Base-by-base conservation (phyloP, 2,113 vertebrate species). In the Rhynchomys soricoides region DNA sequence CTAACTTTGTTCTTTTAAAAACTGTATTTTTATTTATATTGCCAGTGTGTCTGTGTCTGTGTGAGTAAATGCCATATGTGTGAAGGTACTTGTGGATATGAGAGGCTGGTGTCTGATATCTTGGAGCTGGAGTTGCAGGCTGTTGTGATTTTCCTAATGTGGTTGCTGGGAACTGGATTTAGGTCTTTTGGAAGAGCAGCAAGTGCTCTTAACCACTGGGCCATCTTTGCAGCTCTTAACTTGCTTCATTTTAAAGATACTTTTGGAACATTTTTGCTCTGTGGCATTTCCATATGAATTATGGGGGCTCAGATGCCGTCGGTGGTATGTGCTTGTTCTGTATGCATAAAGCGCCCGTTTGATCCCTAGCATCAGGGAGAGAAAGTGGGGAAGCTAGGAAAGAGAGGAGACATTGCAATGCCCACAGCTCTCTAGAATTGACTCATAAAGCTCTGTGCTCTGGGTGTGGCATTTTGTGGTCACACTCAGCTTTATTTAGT, bases 401-500 rank as follows among this genome's bases (percentile, higher is more conserved):
- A 9, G 24, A 16, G 77, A 62, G 89, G 22, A 43, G 88, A 73
- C 68, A 59, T 52, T 92, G 81, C 57, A 21, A 55, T 78, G 34
- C 37, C 43, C 66, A 86, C 40, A 52, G 17, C 85, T 45, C 31
- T 78, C 74, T 90, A 13, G 6, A 74, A 40, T 74, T 64, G 50
- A 70, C 29, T 95, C 52, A 59, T n/a, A 94, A 83, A 50, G 24
- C 3, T 91, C 45, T 48, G 90, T 91, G 57, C 59, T 94, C 62
- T 92, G 26, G 24, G 78, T 74, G 50, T 57, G 86, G 29, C 86
- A 2, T 79, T 15, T 91, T 90, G 50, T 50, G 64, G 52, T 71
- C 59, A 87, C 10, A 66, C 9, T 82, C 40, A 85, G 92, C 79
- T 96, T 94, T 88, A 4, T 95, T 85, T 94, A 43, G 95, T 96